Evolutionary conservation across 2,113 vertebrate species (phyloP), one percentile per base, ranked within the genome.

Genomic region (Caretta caretta): DNA sequence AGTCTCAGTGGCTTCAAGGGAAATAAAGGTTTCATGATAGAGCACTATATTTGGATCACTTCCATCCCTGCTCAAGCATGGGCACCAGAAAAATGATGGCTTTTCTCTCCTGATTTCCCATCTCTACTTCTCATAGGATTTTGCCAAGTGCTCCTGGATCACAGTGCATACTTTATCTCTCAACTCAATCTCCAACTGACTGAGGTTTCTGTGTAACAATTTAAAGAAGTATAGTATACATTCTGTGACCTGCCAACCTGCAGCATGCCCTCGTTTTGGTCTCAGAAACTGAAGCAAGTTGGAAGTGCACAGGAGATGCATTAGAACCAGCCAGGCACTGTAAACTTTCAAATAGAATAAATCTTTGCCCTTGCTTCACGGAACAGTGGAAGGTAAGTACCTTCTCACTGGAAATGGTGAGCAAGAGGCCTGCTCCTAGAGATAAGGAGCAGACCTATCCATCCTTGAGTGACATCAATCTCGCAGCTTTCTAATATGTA

Each of bases 301-400:
- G 10, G 25, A 20, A 1, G 25, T 10, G 24, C 1, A 29, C 42
- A 65, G 1, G 20, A 0, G 0, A 42, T 12, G 27, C 7, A 5
- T 46, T n/a, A 17, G 16, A 56, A 27, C 20, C 2, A 4, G 8
- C 20, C 48, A 76, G 4, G 24, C 54, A 20, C 6, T 11, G 35
- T 5, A 38, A 53, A 8, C 19, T 81, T 10, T 48, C 2, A 48
- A 27, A 22, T 35, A 6, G 13, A 65, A 65, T 17, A 65, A 14
- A 35, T 69, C n/a, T n/a, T n/a, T 69, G 62, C 8, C 31, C n/a
- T 69, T 69, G 62, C 62, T n/a, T 69, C 35, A 69, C 35, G 19
- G 17, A 81, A 35, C 11, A 29, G 38, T 42, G 38, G 38, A 42
- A 42, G 38, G 38, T 3, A 4, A 17, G n/a, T 8, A 11, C 59